Evolutionary conservation across 2,888 invertebrate species (phyloP).

Genomic region (Lithophane socia): DNA sequence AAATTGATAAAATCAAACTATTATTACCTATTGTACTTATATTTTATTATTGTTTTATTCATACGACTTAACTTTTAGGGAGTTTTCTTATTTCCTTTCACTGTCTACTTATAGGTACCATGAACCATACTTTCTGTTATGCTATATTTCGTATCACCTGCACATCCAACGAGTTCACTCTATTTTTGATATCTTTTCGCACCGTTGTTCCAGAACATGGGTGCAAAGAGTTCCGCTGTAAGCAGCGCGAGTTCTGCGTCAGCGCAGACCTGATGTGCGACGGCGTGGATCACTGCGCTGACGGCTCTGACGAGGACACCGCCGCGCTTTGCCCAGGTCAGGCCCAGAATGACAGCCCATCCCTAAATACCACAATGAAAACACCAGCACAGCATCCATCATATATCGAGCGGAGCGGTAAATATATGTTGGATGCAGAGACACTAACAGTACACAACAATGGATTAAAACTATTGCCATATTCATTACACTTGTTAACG

Average conservation of each 20-base stretch:
- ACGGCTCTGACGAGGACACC: slow-evolving; percentile 97
- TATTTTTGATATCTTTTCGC: slow-evolving; percentile 63
- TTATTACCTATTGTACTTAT: background rate
- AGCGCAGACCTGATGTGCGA: slow-evolving; percentile 97
- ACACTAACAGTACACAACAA: background rate
- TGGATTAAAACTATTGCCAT: slow-evolving; percentile 5
- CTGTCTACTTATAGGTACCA: background rate
- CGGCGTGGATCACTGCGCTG: slow-evolving; percentile 97
- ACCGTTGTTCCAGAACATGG: slow-evolving; percentile 93
- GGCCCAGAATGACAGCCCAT: slow-evolving; percentile 9
- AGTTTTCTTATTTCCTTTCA: background rate
- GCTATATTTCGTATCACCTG: background rate
- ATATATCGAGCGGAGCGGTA: too few species aligned
- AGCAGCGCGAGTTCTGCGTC: slow-evolving; percentile 97
- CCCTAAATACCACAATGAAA: background rate
- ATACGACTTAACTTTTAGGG: background rate
- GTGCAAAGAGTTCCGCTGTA: slow-evolving; percentile 97
- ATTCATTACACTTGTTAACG: background rate
- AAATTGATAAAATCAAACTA: background rate
- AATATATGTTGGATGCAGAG: background rate
- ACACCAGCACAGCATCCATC: slow-evolving; percentile 12
- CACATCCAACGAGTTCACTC: slow-evolving; percentile 51
- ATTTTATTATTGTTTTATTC: background rate
- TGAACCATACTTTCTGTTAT: background rate
- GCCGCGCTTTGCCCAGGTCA: slow-evolving; percentile 96